Percentiles rank a stretch among this genome's conserved stretches.
phyloP scores from a whole-genome alignment of 2,888 invertebrate species.

The Bombyx huttoni region DNA sequence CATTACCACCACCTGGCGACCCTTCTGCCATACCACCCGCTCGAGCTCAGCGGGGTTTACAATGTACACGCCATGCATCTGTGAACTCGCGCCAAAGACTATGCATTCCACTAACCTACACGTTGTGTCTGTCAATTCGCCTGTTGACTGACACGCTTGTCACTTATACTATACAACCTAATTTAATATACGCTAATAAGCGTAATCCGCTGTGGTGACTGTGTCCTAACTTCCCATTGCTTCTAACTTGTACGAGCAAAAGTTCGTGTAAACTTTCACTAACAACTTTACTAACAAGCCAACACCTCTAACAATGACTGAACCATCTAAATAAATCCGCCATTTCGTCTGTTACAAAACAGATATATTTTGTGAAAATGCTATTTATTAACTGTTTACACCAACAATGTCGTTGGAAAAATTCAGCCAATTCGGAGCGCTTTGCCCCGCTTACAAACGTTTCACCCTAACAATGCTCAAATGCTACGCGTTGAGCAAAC shows the following conservation, averaged over 20 bases:
- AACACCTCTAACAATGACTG: slow-evolving; percentile 67
- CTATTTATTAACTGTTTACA: slow-evolving; percentile 54
- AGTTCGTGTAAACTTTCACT: slow-evolving; percentile 61
- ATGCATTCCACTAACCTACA: slow-evolving; percentile 64
- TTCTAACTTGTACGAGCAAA: slow-evolving; percentile 53
- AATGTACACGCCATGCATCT: slow-evolving; percentile 85
- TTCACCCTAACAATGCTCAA: slow-evolving; percentile 67
- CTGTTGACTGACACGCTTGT: slow-evolving; percentile 39
- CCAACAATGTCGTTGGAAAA: slow-evolving; percentile 52
- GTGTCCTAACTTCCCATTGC: slow-evolving; percentile 51
- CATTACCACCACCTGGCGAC: slow-evolving; percentile 75
- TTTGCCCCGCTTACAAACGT: slow-evolving; percentile 55
- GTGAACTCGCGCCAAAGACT: slow-evolving; percentile 75
- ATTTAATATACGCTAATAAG: slow-evolving; percentile 34
- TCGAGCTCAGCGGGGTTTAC: slow-evolving; percentile 76
- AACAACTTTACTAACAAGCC: slow-evolving; percentile 66
- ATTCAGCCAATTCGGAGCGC: slow-evolving; percentile 56
- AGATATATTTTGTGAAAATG: slow-evolving; percentile 59
- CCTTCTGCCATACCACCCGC: slow-evolving; percentile 78
- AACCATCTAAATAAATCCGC: slow-evolving; percentile 67
- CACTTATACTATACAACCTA: slow-evolving; percentile 42
- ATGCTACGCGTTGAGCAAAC: slow-evolving; percentile 63
- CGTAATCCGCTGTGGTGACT: slow-evolving; percentile 52
- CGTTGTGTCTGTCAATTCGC: slow-evolving; percentile 38
- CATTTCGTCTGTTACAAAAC: slow-evolving; percentile 61